Evolutionary conservation across 2,888 invertebrate species (phyloP), one percentile per base, ranked within the genome.

Genomic region (Pimpla rufipes): DNA sequence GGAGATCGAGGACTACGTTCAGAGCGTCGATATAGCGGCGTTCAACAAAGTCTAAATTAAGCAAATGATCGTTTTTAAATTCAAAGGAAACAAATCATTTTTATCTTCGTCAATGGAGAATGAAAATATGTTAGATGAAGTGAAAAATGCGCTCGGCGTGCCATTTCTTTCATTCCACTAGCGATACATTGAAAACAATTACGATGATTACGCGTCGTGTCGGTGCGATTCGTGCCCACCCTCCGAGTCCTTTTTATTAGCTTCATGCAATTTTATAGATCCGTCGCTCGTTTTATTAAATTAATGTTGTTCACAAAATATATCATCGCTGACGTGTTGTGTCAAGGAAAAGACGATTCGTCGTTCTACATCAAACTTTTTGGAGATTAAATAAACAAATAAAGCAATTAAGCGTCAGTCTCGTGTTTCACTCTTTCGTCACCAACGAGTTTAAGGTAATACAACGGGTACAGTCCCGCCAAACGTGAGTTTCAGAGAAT

Each of bases 11-110:
- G 98, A 98, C 89, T 96, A 94, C 93, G 97, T 98, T 66, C 98
- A 98, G 94, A 98, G 98, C 92, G 97, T 98, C 71, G 98, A 98
- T 93, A 97, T 99, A 90, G 98, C 98, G 85, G 98, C 98, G 85
- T 99, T 99, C 94, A 98, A 98, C 94, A 98, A 98, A 94, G 96
- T 98, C 88, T 98, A 96, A 94, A 79, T 94, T 78, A 78, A 50
- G 18, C 18, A 55, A 66, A 66, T 29, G 18, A 57, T 45, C 29
- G 3, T 35, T 74, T 45, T 37, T 16, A 64, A 67, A 71, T 16
- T 59, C 57, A 29, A 42, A 29, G 45, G 57, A 42, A 42, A 52
- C 16, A 40, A n/a, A 35, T 45, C 59, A 71, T 52, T 50, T 76
- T 76, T 57, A 57, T 76, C 57, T 74, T 52, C 37, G 66, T 64